Evolutionary conservation across 2,113 vertebrate species (phyloP).

Genomic region (Phalacrocorax brasilianus): DNA sequence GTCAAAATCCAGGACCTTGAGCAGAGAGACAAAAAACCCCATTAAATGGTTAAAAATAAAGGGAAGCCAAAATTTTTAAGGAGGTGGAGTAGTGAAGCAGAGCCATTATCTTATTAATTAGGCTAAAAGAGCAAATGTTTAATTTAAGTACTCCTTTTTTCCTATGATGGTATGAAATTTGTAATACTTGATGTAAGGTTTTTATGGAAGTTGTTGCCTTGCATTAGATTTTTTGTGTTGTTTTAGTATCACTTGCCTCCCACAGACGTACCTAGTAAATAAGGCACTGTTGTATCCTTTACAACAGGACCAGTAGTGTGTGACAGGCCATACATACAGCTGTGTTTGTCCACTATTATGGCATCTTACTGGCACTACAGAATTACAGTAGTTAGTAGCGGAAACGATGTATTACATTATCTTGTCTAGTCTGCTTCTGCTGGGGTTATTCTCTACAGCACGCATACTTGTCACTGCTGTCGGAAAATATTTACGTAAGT

Average conservation of each 20-base stretch:
- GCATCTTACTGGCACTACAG: background rate
- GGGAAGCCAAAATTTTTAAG: background rate
- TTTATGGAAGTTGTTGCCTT: background rate
- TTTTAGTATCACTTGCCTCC: background rate
- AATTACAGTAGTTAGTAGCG: background rate
- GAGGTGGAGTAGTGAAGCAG: background rate
- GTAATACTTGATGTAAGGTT: background rate
- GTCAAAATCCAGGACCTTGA: background rate
- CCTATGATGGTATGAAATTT: background rate
- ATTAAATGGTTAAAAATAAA: background rate
- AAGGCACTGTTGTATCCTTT: background rate
- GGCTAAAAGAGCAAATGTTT: background rate
- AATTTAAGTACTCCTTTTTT: background rate
- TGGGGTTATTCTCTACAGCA: background rate
- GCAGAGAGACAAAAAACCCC: background rate
- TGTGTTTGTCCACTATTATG: background rate
- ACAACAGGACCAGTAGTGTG: too few species aligned
- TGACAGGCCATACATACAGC: background rate
- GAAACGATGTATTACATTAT: background rate
- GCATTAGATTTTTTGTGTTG: background rate
- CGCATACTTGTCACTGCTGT: background rate
- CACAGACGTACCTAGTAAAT: background rate
- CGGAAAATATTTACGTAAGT: background rate
- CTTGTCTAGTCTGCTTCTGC: background rate
- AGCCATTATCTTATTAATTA: background rate